Base-by-base conservation (phyloP, 2,888 invertebrate species). In the Chloroclystis v-ata region DNA sequence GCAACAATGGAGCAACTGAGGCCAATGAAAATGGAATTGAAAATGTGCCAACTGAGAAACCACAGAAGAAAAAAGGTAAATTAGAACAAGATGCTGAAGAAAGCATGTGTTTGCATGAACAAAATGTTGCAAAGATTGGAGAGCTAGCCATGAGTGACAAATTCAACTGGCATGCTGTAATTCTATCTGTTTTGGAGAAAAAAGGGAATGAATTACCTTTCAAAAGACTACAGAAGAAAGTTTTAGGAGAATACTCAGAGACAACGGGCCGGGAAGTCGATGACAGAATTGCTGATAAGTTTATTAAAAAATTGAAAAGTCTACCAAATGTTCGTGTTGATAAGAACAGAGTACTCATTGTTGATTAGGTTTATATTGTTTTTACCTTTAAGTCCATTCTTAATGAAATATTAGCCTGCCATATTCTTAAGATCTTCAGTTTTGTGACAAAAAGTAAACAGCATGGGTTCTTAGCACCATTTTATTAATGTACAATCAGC, bases 181-280 rank as follows among this genome's bases (percentile, higher is more conserved):
- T 90, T 10, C 59, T 85, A 46, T 78, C 87, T 1, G 78, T 90
- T 37, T 69, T 91, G 43, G 66, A 85, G 50, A 82, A 86, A 38
- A 85, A 85, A 62, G 90, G 89, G 4, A 91, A 92, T 56, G 92
- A 92, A 63, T 83, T 95, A 32, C 89, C 92, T 0, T 70, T 93
- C 45, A 93, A 93, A 65, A 93, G 94, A 62, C 78, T 96, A 11
- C 91, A 92, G 61, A 94, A 94, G 69, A 95, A 94, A 79, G 91
- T 95, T 5, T 67, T 93, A 1, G 89, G 90, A 37, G 92, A 91
- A 59, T 94, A 92, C 52, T 69, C 82, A 26, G 84, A 86, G 61
- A 77, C 81, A 16, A 89, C 89, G 12, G 81, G 87, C 1, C 64
- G 75, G 33, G 89, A 89, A 40, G 78, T 89, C 4, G 82, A 89